Percentiles rank a stretch among this genome's conserved stretches.
Evolutionary conservation across 2,113 vertebrate genomes (phyloP).

Genomic region (Catagonus wagneri): DNA sequence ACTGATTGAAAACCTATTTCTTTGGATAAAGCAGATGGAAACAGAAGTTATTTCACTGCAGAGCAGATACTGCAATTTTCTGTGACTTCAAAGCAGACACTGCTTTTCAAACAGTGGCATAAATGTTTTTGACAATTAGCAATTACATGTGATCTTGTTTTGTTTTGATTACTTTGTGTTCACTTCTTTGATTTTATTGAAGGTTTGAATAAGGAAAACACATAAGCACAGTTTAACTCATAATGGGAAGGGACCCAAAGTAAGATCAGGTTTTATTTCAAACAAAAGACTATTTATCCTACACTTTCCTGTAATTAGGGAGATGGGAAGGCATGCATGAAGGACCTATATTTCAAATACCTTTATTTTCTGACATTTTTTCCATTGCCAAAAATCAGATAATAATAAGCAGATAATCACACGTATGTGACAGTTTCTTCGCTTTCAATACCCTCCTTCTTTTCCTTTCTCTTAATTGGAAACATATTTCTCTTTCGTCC

Average conservation of each 20-base stretch:
- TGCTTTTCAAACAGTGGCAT: constrained; percentile 29
- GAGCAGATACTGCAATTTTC: constrained; percentile 43
- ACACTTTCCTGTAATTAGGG: not conserved
- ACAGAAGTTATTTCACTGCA: constrained; percentile 36
- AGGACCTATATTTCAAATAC: not conserved
- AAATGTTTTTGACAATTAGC: constrained; percentile 6
- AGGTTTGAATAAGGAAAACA: not conserved
- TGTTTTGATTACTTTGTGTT: constrained; percentile 18
- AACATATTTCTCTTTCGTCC: not conserved
- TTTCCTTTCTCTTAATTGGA: not conserved
- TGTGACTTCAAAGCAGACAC: constrained; percentile 45
- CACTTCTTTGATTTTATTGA: not conserved
- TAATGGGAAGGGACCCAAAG: not conserved
- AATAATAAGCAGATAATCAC: not conserved
- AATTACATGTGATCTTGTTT: constrained; percentile 12
- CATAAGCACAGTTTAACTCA: not conserved
- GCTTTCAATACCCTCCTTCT: not conserved
- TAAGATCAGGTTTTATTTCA: constrained; percentile 3
- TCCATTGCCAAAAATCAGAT: not conserved
- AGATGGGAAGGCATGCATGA: not conserved
- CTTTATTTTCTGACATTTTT: not conserved
- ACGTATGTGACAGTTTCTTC: not conserved
- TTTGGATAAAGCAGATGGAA: constrained; percentile 68
- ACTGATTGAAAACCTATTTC: constrained; percentile 36
- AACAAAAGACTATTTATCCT: not conserved